Evolutionary conservation across 2,797 vertebrate genomes (phyloP), one percentile per base, ranked within the genome.

Genomic region (Acanthurus tractus): DNA sequence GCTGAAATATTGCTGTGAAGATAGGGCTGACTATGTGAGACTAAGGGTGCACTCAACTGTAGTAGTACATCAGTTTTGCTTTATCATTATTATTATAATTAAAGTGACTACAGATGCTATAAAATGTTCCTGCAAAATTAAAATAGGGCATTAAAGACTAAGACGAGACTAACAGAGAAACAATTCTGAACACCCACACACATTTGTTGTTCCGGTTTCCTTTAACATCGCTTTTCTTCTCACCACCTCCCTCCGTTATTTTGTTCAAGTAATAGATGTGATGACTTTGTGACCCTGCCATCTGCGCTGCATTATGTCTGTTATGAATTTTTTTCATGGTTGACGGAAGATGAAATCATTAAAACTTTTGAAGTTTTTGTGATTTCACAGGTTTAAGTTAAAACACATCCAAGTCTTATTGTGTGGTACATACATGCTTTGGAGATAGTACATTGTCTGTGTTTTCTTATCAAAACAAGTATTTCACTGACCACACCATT

Each of bases 141-240:
- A 40, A 66, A 70, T 23, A 46, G 10, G 58, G 29, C 42, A 62
- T 62, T 49, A 55, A 36, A 66, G 20, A 23, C 18, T 54, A 48
- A 66, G 63, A 50, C 25, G 3, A 59, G 15, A 36, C n/a, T 2
- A 38, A 50, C 20, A 58, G 46, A 49, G 20, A 75, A 36, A 66
- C 23, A 13, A 6, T 46, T 1, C 13, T 36, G 25, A 45, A 36
- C 45, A 13, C 49, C 18, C 44, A 36, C 29, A 36, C 22, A 25
- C 14, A 18, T 36, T 52, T 67, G 6, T 12, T 18, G 25, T 40
- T 61, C 48, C 63, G 65, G 49, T 59, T 69, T 78, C 56, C 20
- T 53, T 68, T 69, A 61, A 70, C 82, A 57, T 77, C 70, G 53
- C 29, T 44, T 54, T 66, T 57, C 34, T 62, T 17, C 29, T 23